Base-by-base conservation (phyloP, 1,140 invertebrate species). In the Idris sp. region DNA sequence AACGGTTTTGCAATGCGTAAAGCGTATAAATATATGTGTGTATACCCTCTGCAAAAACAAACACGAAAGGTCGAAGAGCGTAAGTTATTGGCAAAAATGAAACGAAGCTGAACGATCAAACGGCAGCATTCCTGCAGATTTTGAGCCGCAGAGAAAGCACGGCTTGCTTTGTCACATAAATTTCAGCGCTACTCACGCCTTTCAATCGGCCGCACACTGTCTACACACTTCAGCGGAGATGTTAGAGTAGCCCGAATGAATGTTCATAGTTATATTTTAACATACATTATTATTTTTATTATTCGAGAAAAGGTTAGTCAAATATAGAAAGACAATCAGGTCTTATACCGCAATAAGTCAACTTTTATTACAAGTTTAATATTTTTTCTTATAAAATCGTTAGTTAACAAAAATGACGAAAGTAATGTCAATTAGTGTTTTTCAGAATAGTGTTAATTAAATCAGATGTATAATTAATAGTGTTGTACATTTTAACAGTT, bases 11-110 rank as follows among this genome's bases (percentile, higher is more conserved):
- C 49, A 48, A 38, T 31, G n/a, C n/a, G n/a, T n/a, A n/a, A n/a
- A n/a, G n/a, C n/a, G n/a, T n/a, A n/a, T n/a, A n/a, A n/a, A 19
- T 40, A 38, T 68, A 53, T 36, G 41, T 36, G 64, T 43, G 64
- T 28, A 28, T 41, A 13, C 43, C 19, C 31, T n/a, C n/a, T n/a
- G 35, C 44, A 68, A 69, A 69, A 69, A 59, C 53, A 69, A 69
- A 59, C 65, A 69, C 46, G 22, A 44, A 19, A n/a, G 10, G 26
- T 36, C 48, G 13, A 44, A 15, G 53, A 46, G 56, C 54, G 67
- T 71, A 71, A 71, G 61, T 71, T 71, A 71, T 71, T 61, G 56
- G 56, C 48, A 40, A 71, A 68, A 71, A 71, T 71, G 54, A 61
- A 54, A 30, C 54, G 44, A 59, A 36, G 1, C 56, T 5, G 56